Conservation (phyloP, 2,888 invertebrate species). For the Pterostichus niger region DNA sequence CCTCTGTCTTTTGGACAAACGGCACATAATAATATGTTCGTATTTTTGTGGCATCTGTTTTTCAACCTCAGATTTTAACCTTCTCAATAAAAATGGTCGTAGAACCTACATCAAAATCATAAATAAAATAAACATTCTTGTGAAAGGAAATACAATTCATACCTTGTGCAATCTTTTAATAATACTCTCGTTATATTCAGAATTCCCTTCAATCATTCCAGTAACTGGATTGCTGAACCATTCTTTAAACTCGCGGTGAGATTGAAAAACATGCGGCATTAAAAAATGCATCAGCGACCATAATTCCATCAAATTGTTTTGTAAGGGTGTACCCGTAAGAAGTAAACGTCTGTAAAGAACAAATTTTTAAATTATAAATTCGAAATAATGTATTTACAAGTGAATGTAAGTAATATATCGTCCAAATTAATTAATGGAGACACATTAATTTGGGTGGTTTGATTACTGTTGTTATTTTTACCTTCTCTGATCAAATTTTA, state of each 20-base stretch:
- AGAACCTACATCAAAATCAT: conserved; percentile 83
- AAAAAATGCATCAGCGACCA: conserved; percentile 99
- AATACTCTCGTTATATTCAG: conserved; percentile 93
- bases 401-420: conserved; percentile 46
- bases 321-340: conserved; percentile 96
- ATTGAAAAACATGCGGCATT: conserved; percentile 98
- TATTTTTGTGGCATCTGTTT: conserved; percentile 98
- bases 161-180: conserved; percentile 95
- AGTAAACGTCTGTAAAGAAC: conserved; percentile 85
- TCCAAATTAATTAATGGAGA: conserved; percentile 11
- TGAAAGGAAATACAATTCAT: conserved; percentile 67
- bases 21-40: conserved; percentile 96
- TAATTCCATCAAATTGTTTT: conserved; percentile 97
- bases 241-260: conserved; percentile 97
- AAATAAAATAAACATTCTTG: conserved; percentile 4
- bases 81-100: conserved; percentile 94
- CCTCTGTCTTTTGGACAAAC: conserved; percentile 96
- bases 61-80: conserved; percentile 96
- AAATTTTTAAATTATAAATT: conserved; percentile 61
- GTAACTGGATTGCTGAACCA: conserved; percentile 99
- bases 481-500: too few species aligned
- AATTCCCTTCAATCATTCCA: conserved; percentile 96
- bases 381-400: conserved; percentile 20
- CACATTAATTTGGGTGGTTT: conserved; percentile 19
- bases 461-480: not conserved